Conservation (phyloP, 2,113 vertebrate genomes). For the Aptenodytes patagonicus region DNA sequence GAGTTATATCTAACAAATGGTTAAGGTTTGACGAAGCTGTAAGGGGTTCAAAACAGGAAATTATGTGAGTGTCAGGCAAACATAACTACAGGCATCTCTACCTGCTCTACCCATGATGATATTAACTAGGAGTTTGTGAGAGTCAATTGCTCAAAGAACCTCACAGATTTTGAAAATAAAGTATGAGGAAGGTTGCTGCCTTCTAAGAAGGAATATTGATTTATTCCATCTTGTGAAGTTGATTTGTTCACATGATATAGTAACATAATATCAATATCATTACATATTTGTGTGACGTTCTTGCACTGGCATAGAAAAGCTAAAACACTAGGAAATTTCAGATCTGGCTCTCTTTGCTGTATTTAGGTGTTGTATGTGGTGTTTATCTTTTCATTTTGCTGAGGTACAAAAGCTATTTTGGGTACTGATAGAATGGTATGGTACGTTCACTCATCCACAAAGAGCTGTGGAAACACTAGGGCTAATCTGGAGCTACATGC, state of each 20-base stretch:
- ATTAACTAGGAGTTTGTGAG: not conserved
- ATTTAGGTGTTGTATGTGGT: not conserved
- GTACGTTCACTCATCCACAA: not conserved
- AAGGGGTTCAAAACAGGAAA: not conserved
- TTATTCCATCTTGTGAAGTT: not conserved
- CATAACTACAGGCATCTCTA: not conserved
- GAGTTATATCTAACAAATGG: not conserved
- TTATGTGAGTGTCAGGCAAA: not conserved
- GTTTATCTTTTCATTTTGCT: not conserved
- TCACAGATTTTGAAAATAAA: not conserved
- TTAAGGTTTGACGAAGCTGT: not conserved
- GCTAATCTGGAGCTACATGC: not conserved
- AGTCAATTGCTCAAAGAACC: not conserved
- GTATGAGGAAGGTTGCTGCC: not conserved
- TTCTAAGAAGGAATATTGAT: not conserved
- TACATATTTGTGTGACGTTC: not conserved
- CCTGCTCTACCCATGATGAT: not conserved
- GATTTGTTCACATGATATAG: not conserved
- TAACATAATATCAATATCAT: not conserved
- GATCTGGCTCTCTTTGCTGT: not conserved
- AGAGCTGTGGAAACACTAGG: not conserved
- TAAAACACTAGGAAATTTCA: not conserved
- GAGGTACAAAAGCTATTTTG: not conserved
- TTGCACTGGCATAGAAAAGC: not conserved
- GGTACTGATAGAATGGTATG: not conserved